These are phyloP conservation scores for Synodontis membranacea DNA, from an alignment of 2,113 vertebrate species.

Conservation along the genomic window DNA sequence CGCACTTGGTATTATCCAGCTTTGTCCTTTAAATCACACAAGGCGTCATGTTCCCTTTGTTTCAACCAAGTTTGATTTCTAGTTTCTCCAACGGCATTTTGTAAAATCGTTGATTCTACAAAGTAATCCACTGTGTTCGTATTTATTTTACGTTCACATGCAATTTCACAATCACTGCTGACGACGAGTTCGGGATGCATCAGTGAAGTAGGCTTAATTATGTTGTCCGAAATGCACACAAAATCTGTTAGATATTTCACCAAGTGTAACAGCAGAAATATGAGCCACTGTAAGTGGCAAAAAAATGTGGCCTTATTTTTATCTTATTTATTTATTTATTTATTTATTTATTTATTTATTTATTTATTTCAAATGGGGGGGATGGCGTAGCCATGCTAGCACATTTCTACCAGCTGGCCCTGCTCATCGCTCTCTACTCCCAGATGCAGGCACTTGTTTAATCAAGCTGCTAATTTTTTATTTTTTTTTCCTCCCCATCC, in stretches of 20 bases:
- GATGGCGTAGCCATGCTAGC: not conserved
- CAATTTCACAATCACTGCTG: not conserved
- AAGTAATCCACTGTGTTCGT: not conserved
- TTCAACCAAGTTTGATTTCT: not conserved
- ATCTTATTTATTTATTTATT: not conserved
- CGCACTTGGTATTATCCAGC: not conserved
- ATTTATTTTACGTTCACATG: not conserved
- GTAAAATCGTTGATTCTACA: not conserved
- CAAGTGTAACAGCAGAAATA: not conserved
- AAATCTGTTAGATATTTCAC: not conserved
- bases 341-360: not conserved
- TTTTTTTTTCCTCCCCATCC: not conserved
- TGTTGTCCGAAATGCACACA: not conserved
- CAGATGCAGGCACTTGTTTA: slow-evolving; percentile 25
- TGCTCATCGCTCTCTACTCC: not conserved
- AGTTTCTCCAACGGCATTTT: not conserved
- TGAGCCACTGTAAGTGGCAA: not conserved
- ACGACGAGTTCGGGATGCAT: not conserved
- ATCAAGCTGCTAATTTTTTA: not conserved
- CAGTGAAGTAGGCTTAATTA: not conserved
- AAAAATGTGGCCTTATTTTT: not conserved
- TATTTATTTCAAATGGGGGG: not conserved
- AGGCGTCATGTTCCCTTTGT: not conserved
- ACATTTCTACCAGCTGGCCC: not conserved
- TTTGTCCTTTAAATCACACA: not conserved